These are phyloP conservation scores for Channallabes apus DNA, from an alignment of 2,797 vertebrate genomes.

Conservation along the genomic window DNA sequence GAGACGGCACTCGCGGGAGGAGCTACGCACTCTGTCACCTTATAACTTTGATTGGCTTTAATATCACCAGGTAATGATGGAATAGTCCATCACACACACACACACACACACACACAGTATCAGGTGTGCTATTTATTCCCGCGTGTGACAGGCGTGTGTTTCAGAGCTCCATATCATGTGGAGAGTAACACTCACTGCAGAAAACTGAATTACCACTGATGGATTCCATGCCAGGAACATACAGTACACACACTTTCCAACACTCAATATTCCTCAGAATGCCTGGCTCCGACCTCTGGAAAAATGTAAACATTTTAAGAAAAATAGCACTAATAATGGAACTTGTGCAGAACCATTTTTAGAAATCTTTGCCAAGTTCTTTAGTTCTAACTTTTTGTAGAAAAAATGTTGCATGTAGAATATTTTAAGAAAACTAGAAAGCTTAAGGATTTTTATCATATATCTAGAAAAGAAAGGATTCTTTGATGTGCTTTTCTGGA, in stretches of 20 bases:
- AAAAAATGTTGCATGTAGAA: background rate
- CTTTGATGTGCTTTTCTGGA: too few species aligned
- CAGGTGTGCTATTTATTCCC: background rate
- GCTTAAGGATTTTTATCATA: background rate
- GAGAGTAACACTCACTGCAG: background rate
- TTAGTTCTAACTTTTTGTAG: background rate
- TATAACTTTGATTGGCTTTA: slow-evolving; percentile 59
- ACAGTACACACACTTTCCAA: background rate
- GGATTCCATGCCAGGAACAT: background rate
- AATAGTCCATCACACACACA: background rate
- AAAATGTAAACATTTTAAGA: background rate
- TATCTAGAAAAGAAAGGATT: background rate
- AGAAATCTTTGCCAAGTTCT: background rate
- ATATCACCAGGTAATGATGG: slow-evolving; percentile 43
- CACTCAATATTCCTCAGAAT: background rate
- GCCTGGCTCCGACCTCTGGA: background rate
- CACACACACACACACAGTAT: background rate
- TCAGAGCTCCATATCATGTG: background rate
- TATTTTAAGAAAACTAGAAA: background rate
- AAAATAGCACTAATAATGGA: background rate
- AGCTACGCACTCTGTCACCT: slow-evolving; percentile 51
- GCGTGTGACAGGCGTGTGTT: background rate
- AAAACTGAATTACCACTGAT: background rate
- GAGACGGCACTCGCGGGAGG: slow-evolving; percentile 53
- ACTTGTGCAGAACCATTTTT: background rate